Conservation (phyloP, 2,113 vertebrate genomes). For the Menidia beryllina region DNA sequence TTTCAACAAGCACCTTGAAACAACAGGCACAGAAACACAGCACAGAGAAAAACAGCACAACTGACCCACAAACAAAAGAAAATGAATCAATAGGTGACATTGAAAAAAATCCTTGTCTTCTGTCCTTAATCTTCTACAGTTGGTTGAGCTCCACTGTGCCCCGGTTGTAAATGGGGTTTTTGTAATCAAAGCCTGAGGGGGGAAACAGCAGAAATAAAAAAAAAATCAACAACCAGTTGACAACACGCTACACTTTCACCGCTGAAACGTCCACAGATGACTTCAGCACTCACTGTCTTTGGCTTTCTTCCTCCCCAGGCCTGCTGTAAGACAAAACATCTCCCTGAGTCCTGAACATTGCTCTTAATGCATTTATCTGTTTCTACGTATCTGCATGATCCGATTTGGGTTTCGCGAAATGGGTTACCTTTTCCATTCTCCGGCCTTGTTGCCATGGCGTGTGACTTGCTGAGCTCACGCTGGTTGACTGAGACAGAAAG, state of each 20-base stretch:
- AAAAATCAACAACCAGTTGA: conserved; percentile 14
- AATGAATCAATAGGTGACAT: neutral
- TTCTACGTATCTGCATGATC: neutral
- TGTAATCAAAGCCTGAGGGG: conserved; percentile 56
- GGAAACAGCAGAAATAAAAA: too few relatives aligned
- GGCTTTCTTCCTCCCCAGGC: conserved; percentile 32
- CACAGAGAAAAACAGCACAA: neutral
- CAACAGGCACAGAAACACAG: neutral
- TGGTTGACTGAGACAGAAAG: conserved; percentile 62
- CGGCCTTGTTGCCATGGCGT: neutral
- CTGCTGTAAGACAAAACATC: conserved; percentile 16
- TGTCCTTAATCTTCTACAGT: conserved; percentile 18
- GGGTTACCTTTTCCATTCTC: conserved; percentile 38
- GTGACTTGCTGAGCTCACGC: conserved; percentile 40
- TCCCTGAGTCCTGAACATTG: too few relatives aligned
- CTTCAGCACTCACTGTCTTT: conserved; percentile 51
- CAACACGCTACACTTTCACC: neutral
- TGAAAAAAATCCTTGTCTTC: neutral
- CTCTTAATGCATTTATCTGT: neutral
- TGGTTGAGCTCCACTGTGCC: conserved; percentile 37
- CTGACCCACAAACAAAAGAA: too few relatives aligned
- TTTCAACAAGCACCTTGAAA: neutral
- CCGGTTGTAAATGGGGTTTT: conserved; percentile 78
- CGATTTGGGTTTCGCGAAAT: neutral
- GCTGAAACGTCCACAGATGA: neutral